Evolutionary conservation across 2,113 vertebrate species (phyloP).

Genomic region (Poeciliopsis prolifica): DNA sequence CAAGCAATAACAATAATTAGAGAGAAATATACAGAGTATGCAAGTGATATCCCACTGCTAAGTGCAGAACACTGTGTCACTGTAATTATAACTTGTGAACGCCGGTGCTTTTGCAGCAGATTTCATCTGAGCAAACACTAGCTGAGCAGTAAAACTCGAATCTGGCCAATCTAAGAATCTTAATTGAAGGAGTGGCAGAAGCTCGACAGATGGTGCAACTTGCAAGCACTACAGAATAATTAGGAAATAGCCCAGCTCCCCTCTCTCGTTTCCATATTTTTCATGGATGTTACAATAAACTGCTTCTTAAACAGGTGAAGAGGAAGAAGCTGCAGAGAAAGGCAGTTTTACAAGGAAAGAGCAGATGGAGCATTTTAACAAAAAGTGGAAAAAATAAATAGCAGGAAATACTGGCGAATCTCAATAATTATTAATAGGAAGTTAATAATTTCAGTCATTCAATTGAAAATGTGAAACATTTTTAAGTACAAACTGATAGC

Average conservation of each 20-base stretch:
- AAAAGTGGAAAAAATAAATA: too few species aligned
- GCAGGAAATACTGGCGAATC: too few species aligned
- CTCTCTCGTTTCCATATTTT: constrained; percentile 7
- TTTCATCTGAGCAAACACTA: constrained; percentile 64
- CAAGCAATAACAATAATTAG: constrained; percentile 64
- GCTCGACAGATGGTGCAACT: constrained; percentile 69
- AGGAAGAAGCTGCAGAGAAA: constrained; percentile 27
- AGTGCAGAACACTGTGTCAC: constrained; percentile 47
- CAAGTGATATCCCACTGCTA: constrained; percentile 19
- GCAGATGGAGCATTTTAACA: not conserved
- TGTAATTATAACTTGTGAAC: constrained; percentile 68
- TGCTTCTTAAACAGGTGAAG: constrained; percentile 28
- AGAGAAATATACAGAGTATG: constrained; percentile 38
- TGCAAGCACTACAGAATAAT: constrained; percentile 67
- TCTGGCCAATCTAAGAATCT: constrained; percentile 73
- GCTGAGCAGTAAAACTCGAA: constrained; percentile 47
- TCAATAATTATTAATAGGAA: too few species aligned
- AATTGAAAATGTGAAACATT: too few species aligned
- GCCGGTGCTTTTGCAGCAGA: constrained; percentile 38
- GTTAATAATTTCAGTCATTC: too few species aligned
- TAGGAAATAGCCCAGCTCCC: constrained; percentile 36
- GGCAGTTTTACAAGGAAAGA: not conserved
- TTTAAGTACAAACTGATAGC: too few species aligned
- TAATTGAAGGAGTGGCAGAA: constrained; percentile 72
- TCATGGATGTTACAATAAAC: constrained; percentile 25